Conservation (phyloP, 2,113 vertebrate genomes). For the Anguilla japonica region DNA sequence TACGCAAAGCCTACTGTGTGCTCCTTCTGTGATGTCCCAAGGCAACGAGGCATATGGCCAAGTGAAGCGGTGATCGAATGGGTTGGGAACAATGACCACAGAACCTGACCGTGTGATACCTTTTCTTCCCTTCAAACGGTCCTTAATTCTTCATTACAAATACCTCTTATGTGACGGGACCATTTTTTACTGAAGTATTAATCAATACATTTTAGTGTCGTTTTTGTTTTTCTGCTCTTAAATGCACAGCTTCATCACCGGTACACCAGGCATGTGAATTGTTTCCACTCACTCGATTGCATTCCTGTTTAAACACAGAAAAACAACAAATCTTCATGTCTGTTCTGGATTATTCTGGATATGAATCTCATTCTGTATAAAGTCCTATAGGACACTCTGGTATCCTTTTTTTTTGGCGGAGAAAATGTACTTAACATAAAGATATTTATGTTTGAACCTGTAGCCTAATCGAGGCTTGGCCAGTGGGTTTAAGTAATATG, state of each 20-base stretch:
- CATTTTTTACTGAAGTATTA: slow-evolving; percentile 13
- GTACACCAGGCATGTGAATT: slow-evolving; percentile 18
- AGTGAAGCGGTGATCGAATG: neutral
- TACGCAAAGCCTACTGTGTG: neutral
- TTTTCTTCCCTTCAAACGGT: slow-evolving; percentile 10
- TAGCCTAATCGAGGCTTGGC: neutral
- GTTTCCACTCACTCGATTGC: slow-evolving; percentile 7
- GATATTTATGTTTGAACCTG: slow-evolving; percentile 19
- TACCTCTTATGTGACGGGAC: slow-evolving; percentile 16
- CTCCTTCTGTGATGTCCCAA: neutral
- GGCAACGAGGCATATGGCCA: neutral
- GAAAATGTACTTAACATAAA: slow-evolving; percentile 21
- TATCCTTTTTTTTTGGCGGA: slow-evolving; percentile 9
- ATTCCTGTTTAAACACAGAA: neutral
- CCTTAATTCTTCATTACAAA: slow-evolving; percentile 17
- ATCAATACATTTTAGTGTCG: neutral
- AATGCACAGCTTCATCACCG: neutral
- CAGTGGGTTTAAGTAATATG: slow-evolving; percentile 8
- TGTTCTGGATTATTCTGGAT: slow-evolving; percentile 16
- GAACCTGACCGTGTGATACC: neutral
- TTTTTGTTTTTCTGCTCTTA: neutral
- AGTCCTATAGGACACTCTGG: neutral
- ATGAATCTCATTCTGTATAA: slow-evolving; percentile 14
- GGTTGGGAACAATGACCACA: slow-evolving; percentile 2
- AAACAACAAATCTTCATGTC: neutral